These are phyloP conservation scores for Leptopilina drosophilae DNA, from an alignment of 2,888 invertebrate genomes.

Conservation along the genomic window DNA sequence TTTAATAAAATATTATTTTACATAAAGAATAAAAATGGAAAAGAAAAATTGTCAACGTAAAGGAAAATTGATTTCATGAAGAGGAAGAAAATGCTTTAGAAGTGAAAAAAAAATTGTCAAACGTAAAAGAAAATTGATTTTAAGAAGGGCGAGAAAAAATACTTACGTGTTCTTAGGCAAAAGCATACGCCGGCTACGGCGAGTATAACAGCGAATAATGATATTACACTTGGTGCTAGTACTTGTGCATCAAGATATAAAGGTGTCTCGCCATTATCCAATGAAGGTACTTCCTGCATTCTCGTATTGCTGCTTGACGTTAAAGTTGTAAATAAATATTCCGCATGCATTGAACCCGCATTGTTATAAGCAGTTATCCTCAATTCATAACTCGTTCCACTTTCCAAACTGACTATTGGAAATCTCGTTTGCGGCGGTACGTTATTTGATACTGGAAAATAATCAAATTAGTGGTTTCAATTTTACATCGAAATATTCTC, in stretches of 20 bases:
- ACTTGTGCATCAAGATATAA: conserved; percentile 78
- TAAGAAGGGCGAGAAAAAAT: not conserved
- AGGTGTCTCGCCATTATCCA: conserved; percentile 70
- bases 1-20: not conserved
- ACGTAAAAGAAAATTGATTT: too few relatives aligned
- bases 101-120: too few relatives aligned
- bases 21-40: not conserved
- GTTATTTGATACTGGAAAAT: conserved; percentile 77
- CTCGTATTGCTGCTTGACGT: conserved; percentile 78
- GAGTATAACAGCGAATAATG: conserved; percentile 79
- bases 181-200: conserved; percentile 79
- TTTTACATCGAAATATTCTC: too few relatives aligned
- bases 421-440: conserved; percentile 77
- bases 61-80: too few relatives aligned
- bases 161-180: conserved; percentile 79
- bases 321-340: conserved; percentile 80
- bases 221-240: conserved; percentile 78
- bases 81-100: too few relatives aligned
- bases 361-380: conserved; percentile 82
- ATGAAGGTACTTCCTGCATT: conserved; percentile 67
- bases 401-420: conserved; percentile 78
- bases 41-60: not conserved
- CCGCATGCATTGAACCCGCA: conserved; percentile 81
- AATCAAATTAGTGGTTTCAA: not conserved
- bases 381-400: conserved; percentile 78